phyloP scores from a whole-genome alignment of 2,797 vertebrate species.

The Falco cherrug region DNA sequence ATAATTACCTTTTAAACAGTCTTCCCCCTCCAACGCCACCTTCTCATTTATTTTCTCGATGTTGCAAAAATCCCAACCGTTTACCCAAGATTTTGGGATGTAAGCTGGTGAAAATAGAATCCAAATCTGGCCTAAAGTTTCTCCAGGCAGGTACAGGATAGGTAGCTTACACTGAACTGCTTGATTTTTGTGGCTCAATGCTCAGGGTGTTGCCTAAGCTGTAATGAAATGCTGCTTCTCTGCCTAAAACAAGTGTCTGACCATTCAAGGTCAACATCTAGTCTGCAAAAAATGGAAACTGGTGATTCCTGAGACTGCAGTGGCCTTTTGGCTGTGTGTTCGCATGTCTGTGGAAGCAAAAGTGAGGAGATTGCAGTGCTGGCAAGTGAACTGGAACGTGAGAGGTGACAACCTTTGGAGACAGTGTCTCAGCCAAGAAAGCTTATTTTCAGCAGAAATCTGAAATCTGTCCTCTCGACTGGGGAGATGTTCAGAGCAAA shows the following conservation, averaged over 20 bases:
- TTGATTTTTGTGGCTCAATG: neutral
- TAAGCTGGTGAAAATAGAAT: constrained; percentile 30
- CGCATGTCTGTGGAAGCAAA: constrained; percentile 31
- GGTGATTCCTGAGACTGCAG: constrained; percentile 70
- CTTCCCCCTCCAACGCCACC: constrained; percentile 18
- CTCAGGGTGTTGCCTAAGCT: constrained; percentile 20
- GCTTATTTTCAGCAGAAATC: constrained; percentile 20
- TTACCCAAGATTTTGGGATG: constrained; percentile 21
- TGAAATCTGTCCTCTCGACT: neutral
- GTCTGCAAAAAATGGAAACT: constrained; percentile 26
- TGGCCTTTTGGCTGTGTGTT: constrained; percentile 42
- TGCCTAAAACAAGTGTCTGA: neutral
- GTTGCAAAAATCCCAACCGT: neutral
- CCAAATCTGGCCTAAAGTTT: neutral
- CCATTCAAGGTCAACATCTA: neutral
- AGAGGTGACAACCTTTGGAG: neutral
- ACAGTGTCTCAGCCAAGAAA: neutral
- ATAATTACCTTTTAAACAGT: neutral
- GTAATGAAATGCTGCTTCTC: constrained; percentile 37
- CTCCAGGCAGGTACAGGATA: neutral
- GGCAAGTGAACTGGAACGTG: neutral
- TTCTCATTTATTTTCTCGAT: neutral
- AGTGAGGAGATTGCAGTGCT: constrained; percentile 30
- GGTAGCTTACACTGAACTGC: constrained; percentile 35
- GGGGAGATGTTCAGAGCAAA: neutral